Conservation (phyloP, 2,113 vertebrate genomes). For the Ploceus nigricollis region DNA sequence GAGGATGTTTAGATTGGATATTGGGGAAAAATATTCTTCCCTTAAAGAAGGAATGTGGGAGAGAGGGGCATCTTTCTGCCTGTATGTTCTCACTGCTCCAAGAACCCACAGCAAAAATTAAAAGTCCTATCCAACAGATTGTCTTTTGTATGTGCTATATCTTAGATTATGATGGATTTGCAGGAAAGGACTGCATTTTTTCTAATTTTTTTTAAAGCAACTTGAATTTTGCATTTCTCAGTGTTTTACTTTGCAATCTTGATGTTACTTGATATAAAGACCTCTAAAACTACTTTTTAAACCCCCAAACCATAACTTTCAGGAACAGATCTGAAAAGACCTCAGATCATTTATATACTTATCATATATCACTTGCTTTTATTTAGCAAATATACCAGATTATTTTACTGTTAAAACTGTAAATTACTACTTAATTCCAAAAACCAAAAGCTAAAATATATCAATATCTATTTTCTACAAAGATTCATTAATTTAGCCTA, state of each 20-base stretch:
- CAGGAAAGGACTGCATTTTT: not conserved
- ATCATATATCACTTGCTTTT: not conserved
- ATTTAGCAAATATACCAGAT: not conserved
- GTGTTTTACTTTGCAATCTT: not conserved
- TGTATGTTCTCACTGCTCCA: not conserved
- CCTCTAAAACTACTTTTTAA: not conserved
- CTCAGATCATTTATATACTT: not conserved
- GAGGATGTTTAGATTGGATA: not conserved
- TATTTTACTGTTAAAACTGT: not conserved
- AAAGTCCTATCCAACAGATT: fast-evolving
- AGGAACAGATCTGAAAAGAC: not conserved
- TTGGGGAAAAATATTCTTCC: no score
- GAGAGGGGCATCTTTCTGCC: not conserved
- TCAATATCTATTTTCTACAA: not conserved
- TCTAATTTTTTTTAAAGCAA: not conserved
- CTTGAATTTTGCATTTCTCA: not conserved
- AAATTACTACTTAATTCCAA: not conserved
- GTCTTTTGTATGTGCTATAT: fast-evolving
- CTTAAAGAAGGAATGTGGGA: not conserved
- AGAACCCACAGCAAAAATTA: fast-evolving
- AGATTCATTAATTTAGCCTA: not conserved
- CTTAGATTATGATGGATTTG: not conserved
- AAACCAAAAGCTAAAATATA: not conserved
- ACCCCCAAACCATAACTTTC: not conserved
- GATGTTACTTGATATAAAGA: not conserved